Base-by-base conservation (phyloP, 1,140 invertebrate genomes). In the Dendrolimus punctatus region DNA sequence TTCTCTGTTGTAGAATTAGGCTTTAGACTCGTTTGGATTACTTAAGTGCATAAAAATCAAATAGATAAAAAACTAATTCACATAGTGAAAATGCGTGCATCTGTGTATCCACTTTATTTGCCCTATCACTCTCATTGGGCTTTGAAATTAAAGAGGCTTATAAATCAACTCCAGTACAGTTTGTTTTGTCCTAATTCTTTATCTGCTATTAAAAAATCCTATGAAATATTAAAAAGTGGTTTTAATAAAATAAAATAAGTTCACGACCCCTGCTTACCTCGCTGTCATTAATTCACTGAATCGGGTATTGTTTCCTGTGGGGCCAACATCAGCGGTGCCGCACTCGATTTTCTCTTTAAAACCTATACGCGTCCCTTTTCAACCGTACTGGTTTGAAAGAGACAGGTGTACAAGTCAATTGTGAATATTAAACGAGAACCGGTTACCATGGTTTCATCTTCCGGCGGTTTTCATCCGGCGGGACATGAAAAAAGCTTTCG, bases 261-360 rank as follows among this genome's bases (percentile, higher is more conserved):
- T 74, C 8, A 7, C 0, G 47, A 57, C 62, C 63, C 55, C 71
- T 78, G 73, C 41, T 62, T 55, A 62, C 70, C 62, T 70, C 66
- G 68, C 46, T 40, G 73, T 71, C 76, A 80, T 82, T 82, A 82
- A 82, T 82, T 80, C 73, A 68, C 62, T 54, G 72, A 66, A 82
- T 82, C 73, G 79, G 80, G 79, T 82, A 82, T 82, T 80, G 73
- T 82, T 82, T 82, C 76, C 79, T 82, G 79, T 64, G 56, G 57
- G 51, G 57, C 65, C 72, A 68, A 65, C 66, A 58, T 55, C 67
- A 62, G 64, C 73, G 67, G 75, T 71, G 66, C 66, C 70, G 68
- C 62, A 58, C 68, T 69, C 75, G 67, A 77, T 77, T 73, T 75
- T 64, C 70, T 68, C 71, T 80, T 79, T 78, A 77, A 77, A 80